Percentiles rank a stretch among this genome's conserved stretches.
Evolutionary conservation across 1,140 invertebrate genomes (phyloP).

Genomic region (Odontomachus brunneus): DNA sequence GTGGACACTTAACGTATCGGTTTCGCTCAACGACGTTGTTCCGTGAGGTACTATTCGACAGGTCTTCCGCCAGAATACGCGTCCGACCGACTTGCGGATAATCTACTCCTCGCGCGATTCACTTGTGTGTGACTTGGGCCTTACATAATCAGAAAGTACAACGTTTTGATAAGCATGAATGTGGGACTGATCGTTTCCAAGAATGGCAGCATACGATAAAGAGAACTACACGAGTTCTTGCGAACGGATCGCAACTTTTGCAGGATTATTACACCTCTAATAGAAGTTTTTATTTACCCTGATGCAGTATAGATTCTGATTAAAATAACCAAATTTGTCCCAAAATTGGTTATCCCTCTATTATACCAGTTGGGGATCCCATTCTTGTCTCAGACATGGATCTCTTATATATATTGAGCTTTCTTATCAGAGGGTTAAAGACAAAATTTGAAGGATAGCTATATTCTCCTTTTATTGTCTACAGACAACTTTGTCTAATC

Average conservation of each 20-base stretch:
- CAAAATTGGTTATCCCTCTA: too few species aligned
- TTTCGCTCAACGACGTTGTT: conserved; percentile 26
- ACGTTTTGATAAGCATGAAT: not conserved
- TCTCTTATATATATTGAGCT: too few species aligned
- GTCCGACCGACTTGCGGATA: conserved; percentile 7
- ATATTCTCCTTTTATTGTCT: too few species aligned
- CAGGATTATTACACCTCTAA: too few species aligned
- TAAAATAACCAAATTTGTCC: too few species aligned
- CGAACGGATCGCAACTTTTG: not conserved
- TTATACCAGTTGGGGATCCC: too few species aligned
- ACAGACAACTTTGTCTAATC: too few species aligned
- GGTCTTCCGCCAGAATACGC: not conserved
- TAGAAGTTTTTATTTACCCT: too few species aligned
- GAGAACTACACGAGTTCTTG: not conserved
- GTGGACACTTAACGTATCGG: conserved; percentile 45
- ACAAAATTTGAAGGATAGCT: too few species aligned
- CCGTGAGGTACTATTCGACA: not conserved
- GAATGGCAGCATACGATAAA: not conserved
- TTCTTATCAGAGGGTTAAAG: too few species aligned
- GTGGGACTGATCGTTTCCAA: not conserved
- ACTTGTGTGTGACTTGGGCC: not conserved
- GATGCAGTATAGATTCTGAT: too few species aligned
- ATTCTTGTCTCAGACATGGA: too few species aligned
- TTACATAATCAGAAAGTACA: conserved; percentile 17
- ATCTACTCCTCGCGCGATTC: conserved; percentile 8